phyloP scores from a whole-genome alignment of 37 sponge, comb jelly and placozoan genomes.

The Spongia lamella region DNA sequence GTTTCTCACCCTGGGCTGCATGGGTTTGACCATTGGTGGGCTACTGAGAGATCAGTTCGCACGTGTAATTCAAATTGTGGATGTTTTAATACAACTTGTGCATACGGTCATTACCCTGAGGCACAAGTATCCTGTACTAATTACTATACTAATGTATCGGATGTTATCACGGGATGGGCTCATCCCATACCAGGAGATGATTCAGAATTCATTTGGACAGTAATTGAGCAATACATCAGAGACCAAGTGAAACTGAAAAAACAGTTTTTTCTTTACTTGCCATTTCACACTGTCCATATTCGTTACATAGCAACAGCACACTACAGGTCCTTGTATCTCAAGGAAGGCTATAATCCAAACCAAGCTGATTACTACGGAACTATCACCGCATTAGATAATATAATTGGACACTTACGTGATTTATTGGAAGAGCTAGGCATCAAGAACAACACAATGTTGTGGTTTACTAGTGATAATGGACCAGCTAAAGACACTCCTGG shows the following conservation, averaged over 20 bases:
- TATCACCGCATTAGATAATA: slow-evolving; percentile 61
- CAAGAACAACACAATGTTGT: slow-evolving; percentile 63
- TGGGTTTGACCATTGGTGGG: slow-evolving; percentile 66
- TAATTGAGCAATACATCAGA: slow-evolving; percentile 22
- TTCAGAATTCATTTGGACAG: slow-evolving; percentile 36
- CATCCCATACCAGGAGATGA: slow-evolving; percentile 53
- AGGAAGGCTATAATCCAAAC: slow-evolving; percentile 14
- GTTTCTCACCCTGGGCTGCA: slow-evolving; percentile 68
- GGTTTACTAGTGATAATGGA: slow-evolving; percentile 75
- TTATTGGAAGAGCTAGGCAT: slow-evolving; percentile 43
- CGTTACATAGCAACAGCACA: slow-evolving; percentile 42
- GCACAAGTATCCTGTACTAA: slow-evolving; percentile 42
- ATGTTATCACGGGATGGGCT: neutral
- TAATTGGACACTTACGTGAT: slow-evolving; percentile 36
- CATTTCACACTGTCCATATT: slow-evolving; percentile 66
- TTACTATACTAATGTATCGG: slow-evolving; percentile 34
- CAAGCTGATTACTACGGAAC: slow-evolving; percentile 73
- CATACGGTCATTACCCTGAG: slow-evolving; percentile 46
- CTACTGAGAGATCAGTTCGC: slow-evolving; percentile 58
- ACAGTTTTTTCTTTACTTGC: slow-evolving; percentile 67
- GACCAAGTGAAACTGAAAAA: neutral
- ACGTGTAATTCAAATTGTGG: slow-evolving; percentile 58
- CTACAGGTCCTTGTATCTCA: slow-evolving; percentile 31
- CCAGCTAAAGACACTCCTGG: slow-evolving; percentile 50
- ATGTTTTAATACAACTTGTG: slow-evolving; percentile 50